phyloP scores from a whole-genome alignment of 2,113 vertebrate species.

The Cyanocitta stelleri region DNA sequence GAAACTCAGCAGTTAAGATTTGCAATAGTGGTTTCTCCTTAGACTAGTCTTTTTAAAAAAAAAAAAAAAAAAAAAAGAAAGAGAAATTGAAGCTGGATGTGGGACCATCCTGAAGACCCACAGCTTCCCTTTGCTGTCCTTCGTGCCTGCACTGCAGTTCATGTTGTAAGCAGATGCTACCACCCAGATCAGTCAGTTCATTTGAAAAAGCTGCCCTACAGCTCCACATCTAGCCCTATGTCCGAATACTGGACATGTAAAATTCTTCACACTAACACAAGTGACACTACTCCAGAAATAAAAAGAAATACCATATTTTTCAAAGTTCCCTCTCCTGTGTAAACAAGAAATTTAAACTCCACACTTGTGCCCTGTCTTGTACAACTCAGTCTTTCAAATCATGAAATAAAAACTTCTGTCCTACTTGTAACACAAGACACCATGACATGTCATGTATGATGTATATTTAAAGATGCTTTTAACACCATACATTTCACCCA shows the following conservation, averaged over 20 bases:
- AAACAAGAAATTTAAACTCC: not conserved
- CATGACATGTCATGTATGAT: fast-evolving
- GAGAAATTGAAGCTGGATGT: not conserved
- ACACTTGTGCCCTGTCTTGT: not conserved
- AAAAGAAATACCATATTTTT: fast-evolving
- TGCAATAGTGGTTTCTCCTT: not conserved
- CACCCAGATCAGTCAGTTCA: not conserved
- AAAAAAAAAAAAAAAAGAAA: not conserved
- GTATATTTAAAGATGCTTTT: not conserved
- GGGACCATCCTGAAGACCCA: fast-evolving
- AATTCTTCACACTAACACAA: not conserved
- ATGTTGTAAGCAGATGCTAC: not conserved
- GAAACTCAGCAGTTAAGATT: not conserved
- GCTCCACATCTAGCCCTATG: not conserved
- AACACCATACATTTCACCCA: not conserved
- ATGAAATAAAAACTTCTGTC: not conserved
- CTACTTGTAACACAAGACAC: not conserved
- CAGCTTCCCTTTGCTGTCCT: not conserved
- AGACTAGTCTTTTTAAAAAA: no score
- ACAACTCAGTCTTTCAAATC: not conserved
- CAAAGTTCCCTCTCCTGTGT: not conserved
- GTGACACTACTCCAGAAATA: not conserved
- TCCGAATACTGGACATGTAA: not conserved
- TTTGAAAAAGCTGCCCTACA: not conserved
- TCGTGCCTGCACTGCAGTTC: not conserved